phyloP scores from a whole-genome alignment of 2,888 invertebrate genomes.

The Linyphia triangularis region DNA sequence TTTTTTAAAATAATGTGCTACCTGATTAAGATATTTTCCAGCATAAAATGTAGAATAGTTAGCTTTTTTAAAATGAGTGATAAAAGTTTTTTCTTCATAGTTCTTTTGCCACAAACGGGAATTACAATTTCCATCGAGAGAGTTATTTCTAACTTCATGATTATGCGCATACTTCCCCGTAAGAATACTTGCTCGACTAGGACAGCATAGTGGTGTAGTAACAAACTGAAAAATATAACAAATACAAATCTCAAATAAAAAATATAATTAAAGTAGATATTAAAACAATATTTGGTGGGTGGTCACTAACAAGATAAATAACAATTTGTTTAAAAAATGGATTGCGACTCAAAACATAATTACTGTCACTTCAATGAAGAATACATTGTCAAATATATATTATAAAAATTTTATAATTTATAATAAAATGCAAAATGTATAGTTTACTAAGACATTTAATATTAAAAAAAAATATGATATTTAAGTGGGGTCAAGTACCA shows the following conservation, averaged over 20 bases:
- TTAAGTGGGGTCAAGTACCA: constrained; percentile 82
- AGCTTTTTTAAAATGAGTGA: constrained; percentile 84
- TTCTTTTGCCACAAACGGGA: constrained; percentile 84
- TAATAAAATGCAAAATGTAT: too few relatives aligned
- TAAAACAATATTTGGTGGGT: too few relatives aligned
- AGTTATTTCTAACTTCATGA: constrained; percentile 88
- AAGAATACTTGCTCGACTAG: constrained; percentile 91
- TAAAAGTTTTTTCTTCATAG: constrained; percentile 86
- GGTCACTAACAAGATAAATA: not conserved
- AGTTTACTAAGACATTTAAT: not conserved
- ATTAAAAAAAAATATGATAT: not conserved
- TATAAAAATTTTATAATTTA: too few relatives aligned
- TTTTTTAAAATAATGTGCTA: too few relatives aligned
- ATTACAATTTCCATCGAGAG: constrained; percentile 88
- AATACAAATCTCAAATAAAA: too few relatives aligned
- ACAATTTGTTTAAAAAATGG: too few relatives aligned
- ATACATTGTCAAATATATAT: too few relatives aligned
- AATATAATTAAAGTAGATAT: too few relatives aligned
- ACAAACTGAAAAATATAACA: constrained; percentile 84
- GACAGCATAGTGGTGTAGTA: constrained; percentile 92
- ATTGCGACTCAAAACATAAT: not conserved
- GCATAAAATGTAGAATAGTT: constrained; percentile 92
- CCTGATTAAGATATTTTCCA: constrained; percentile 96
- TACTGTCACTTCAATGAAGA: too few relatives aligned
- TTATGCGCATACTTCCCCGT: constrained; percentile 92